These are phyloP conservation scores for Berghia stephanieae DNA, from an alignment of 1,140 invertebrate genomes.

Conservation along the genomic window DNA sequence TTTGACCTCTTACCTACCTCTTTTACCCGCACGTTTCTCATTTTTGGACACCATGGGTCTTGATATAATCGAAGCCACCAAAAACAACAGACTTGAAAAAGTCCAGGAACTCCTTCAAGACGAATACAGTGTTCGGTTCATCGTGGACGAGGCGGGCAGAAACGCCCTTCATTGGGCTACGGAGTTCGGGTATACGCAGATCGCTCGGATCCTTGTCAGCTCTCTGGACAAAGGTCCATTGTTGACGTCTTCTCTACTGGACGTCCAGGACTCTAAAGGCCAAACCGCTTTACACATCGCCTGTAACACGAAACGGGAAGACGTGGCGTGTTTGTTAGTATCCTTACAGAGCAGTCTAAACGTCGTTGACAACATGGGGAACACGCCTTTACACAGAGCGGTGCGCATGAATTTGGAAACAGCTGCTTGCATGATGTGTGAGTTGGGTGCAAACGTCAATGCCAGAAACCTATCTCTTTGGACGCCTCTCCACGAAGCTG, in stretches of 20 bases:
- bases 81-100: constrained; percentile 46
- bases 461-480: constrained; percentile 47
- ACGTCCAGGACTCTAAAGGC: constrained; percentile 47
- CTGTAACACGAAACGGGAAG: constrained; percentile 50
- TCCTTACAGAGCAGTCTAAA: constrained; percentile 47
- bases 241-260: constrained; percentile 32
- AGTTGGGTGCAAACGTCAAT: constrained; percentile 50
- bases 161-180: constrained; percentile 58
- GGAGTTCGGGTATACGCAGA: constrained; percentile 51
- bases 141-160: constrained; percentile 42
- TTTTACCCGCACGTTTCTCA: no score
- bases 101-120: constrained; percentile 39
- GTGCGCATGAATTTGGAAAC: constrained; percentile 54
- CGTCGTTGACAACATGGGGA: constrained; percentile 43
- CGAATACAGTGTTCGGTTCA: constrained; percentile 33
- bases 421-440: constrained; percentile 49
- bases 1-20: no score
- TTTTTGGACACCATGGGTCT: no score
- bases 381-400: constrained; percentile 56
- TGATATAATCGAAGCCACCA: constrained; percentile 49
- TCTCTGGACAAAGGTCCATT: background rate
- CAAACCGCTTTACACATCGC: constrained; percentile 58
- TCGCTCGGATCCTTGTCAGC: constrained; percentile 42
- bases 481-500: constrained; percentile 58
- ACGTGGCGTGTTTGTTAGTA: constrained; percentile 50